These are phyloP conservation scores for Labeo rohita DNA, from an alignment of 2,113 vertebrate genomes.

Conservation along the genomic window DNA sequence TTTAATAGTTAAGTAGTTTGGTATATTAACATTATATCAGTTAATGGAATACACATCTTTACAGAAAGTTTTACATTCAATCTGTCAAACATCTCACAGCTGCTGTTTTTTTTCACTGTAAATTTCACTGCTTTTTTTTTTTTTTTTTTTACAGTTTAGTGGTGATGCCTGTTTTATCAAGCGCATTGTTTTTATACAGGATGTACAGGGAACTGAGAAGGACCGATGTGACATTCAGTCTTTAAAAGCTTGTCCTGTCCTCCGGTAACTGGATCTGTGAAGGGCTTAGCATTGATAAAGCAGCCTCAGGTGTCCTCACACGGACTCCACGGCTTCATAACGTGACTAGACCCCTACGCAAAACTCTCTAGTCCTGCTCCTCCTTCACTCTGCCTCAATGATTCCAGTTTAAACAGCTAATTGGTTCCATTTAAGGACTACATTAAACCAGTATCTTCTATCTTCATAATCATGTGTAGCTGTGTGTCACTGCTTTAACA, in stretches of 20 bases:
- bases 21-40: background rate
- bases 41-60: background rate
- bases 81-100: background rate
- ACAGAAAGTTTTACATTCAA: background rate
- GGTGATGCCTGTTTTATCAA: background rate
- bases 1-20: background rate
- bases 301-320: background rate
- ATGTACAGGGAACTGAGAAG: slow-evolving; percentile 6
- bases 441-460: background rate
- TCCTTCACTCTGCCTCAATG: background rate
- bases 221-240: slow-evolving; percentile 11
- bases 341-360: background rate
- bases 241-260: background rate
- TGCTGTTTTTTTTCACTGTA: background rate
- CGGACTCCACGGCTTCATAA: background rate
- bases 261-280: background rate
- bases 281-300: background rate
- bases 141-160: background rate
- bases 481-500: background rate
- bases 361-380: background rate
- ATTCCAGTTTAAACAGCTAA: background rate
- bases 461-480: background rate
- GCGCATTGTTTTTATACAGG: background rate
- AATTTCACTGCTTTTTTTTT: background rate
- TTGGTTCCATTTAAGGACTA: background rate